These are phyloP conservation scores for Psophia crepitans DNA, from an alignment of 2,113 vertebrate species.

Conservation along the genomic window DNA sequence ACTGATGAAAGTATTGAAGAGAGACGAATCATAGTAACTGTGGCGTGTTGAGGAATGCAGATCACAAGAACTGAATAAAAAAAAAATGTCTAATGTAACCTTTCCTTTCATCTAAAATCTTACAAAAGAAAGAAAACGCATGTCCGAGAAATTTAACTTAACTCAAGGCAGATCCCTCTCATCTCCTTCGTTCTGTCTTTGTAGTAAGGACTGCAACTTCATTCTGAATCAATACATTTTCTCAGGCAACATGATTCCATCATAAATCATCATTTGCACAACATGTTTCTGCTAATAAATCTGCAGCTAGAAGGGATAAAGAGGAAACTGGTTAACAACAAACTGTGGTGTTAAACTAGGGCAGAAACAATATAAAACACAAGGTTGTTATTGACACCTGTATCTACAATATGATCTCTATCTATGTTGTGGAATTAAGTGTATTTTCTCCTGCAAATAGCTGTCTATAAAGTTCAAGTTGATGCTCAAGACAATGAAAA, in stretches of 20 bases:
- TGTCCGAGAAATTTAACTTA: conserved; percentile 3
- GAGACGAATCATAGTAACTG: conserved; percentile 47
- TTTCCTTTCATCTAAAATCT: not conserved
- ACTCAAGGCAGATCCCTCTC: not conserved
- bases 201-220: not conserved
- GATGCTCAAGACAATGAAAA: not conserved
- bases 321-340: conserved; percentile 57
- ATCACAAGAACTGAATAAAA: not conserved
- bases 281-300: conserved; percentile 67
- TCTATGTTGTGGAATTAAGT: not conserved
- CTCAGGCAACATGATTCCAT: conserved; percentile 74
- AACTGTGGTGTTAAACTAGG: conserved; percentile 20
- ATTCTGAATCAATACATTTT: conserved; percentile 83
- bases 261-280: conserved; percentile 87
- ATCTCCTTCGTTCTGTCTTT: not conserved
- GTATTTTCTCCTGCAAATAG: not conserved
- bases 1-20: conserved; percentile 70
- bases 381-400: conserved; percentile 25
- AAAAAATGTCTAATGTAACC: not conserved
- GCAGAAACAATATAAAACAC: conserved; percentile 9
- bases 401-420: not conserved
- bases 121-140: not conserved
- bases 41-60: not conserved
- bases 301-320: conserved; percentile 55
- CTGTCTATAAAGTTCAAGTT: not conserved